Conservation (phyloP, 2,113 vertebrate genomes). For the Ceuthmochares aereus region DNA sequence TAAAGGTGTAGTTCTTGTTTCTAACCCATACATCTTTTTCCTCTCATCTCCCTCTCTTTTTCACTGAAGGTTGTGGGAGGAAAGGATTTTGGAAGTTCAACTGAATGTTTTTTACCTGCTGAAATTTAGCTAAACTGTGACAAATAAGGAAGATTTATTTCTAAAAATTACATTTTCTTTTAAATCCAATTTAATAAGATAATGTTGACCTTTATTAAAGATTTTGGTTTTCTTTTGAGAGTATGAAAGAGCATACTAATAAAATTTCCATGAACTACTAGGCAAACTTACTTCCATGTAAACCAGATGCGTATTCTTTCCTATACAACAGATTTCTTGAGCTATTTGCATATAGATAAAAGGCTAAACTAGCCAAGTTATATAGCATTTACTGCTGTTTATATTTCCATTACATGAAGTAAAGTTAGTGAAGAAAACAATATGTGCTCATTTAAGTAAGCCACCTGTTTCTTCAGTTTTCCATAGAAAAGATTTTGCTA, state of each 20-base stretch:
- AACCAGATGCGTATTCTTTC: not conserved
- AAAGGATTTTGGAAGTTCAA: too few species aligned
- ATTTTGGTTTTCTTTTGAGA: slow-evolving; percentile 11
- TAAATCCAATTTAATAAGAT: slow-evolving; percentile 22
- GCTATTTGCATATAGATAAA: not conserved
- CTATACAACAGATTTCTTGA: not conserved
- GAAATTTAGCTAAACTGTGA: too few species aligned
- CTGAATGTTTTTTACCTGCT: too few species aligned
- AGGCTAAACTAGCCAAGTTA: not conserved
- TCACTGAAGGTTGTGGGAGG: too few species aligned
- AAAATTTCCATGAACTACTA: not conserved
- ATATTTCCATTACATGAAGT: not conserved
- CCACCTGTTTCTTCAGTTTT: not conserved
- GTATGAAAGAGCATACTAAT: not conserved
- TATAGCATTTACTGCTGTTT: not conserved
- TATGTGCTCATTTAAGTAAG: not conserved
- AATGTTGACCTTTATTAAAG: slow-evolving; percentile 1
- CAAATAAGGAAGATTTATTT: slow-evolving; percentile 1
- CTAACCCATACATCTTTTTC: too few species aligned
- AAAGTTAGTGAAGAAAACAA: not conserved
- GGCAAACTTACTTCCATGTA: not conserved
- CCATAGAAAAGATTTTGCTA: not conserved
- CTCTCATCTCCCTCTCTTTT: too few species aligned
- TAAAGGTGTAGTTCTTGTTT: too few species aligned
- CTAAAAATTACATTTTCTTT: slow-evolving; percentile 19